phyloP scores from a whole-genome alignment of 2,888 invertebrate genomes.

The Torymus aiolomorphi region DNA sequence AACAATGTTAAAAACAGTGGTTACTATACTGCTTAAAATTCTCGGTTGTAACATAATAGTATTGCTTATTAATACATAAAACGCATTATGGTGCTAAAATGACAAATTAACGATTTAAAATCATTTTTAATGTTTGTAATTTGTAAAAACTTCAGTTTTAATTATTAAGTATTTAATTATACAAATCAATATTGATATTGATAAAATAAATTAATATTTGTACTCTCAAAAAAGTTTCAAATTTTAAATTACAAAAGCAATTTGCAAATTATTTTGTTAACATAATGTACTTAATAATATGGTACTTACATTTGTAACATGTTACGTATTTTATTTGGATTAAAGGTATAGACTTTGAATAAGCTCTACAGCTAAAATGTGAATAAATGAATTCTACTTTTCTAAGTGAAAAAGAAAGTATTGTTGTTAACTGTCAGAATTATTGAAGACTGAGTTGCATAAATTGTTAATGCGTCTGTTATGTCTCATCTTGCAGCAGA shows the following conservation, averaged over 20 bases:
- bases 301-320: constrained; percentile 16
- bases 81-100: constrained; percentile 35
- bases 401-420: constrained; percentile 44
- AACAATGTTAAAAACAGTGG: constrained; percentile 27
- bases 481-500: constrained; percentile 36
- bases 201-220: too few relatives aligned
- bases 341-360: constrained; percentile 21
- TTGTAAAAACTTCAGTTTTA: neutral
- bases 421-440: constrained; percentile 47
- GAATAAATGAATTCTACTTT: constrained; percentile 26
- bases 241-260: too few relatives aligned
- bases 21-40: constrained; percentile 41
- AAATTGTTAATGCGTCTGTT: constrained; percentile 47
- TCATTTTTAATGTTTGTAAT: neutral
- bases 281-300: too few relatives aligned
- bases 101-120: constrained; percentile 14
- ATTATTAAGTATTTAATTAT: neutral
- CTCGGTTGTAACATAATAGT: constrained; percentile 12
- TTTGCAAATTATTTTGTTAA: too few relatives aligned
- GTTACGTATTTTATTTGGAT: constrained; percentile 13
- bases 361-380: constrained; percentile 17
- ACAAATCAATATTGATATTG: too few relatives aligned
- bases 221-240: too few relatives aligned
- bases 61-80: constrained; percentile 1
- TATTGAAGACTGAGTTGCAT: constrained; percentile 54